Evolutionary conservation across 2,888 invertebrate species (phyloP), one percentile per base, ranked within the genome.

Genomic region (Encarsia formosa): DNA sequence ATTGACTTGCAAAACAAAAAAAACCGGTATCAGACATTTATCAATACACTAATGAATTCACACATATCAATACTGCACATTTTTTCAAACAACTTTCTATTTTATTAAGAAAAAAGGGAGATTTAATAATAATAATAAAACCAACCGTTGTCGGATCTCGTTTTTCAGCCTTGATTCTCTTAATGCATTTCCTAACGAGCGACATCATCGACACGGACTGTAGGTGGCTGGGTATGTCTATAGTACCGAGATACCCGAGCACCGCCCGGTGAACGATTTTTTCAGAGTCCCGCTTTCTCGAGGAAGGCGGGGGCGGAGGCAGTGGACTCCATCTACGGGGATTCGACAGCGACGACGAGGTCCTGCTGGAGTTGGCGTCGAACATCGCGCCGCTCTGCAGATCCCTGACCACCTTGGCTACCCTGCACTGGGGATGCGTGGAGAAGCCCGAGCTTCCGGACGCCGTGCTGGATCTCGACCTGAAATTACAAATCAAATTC

Each of bases 241-340:
- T 93, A 2, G 96, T 95, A 19, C 96, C 96, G 41, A 97, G 79
- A 74, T 97, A 97, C 1, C 95, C 95, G 1, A 97, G 92, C 2
- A 97, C 84, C 0, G 89, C 90, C 61, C 88, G 84, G 66, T 87
- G 88, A 57, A 88, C 88, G 8, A 88, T 79, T 54, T 73, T 71
- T 40, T 72, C 74, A 0, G 71, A 66, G 49, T 75, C 72, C 41
- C 74, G 58, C 46, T 71, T 70, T 42, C 69, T 58, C 15, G 65
- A 66, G 16, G 67, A 49, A 15, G 71, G 69, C 1, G 74, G 74
- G 4, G 75, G 73, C 8, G 76, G 76, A 4, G 73, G 73, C 31
- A 73, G 62, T 11, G 70, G 70, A 54, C 66, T 71, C 76, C 76
- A 76, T 15, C 75, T 68, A 47, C 71, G 70, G 53, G 68, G 68